Conservation (phyloP, 1,140 invertebrate genomes). For the Aphidius ervi region DNA sequence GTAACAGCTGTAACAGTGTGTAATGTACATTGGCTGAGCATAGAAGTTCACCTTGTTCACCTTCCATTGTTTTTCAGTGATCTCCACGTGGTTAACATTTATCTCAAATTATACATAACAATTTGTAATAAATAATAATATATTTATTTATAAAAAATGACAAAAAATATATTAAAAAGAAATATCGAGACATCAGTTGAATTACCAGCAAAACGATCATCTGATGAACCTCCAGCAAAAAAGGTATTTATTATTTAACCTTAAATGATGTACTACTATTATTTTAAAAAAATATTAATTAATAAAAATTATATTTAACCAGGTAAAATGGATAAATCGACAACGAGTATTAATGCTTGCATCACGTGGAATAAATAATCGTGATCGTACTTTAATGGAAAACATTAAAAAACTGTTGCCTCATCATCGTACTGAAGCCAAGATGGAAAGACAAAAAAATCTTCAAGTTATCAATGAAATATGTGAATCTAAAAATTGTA, state of each 20-base stretch:
- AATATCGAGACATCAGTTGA: too few relatives aligned
- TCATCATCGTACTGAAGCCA: constrained; percentile 87
- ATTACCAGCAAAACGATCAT: constrained; percentile 38
- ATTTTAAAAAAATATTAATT: neutral
- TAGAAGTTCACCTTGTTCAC: too few relatives aligned
- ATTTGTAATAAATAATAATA: too few relatives aligned
- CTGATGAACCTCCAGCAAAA: constrained; percentile 49
- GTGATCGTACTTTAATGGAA: constrained; percentile 92
- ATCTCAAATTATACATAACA: too few relatives aligned
- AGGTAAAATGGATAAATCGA: constrained; percentile 89
- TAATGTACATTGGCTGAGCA: too few relatives aligned
- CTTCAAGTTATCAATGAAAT: constrained; percentile 77
- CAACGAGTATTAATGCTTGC: constrained; percentile 88
- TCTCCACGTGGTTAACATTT: too few relatives aligned
- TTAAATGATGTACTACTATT: neutral
- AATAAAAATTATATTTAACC: constrained; percentile 8
- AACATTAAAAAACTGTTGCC: constrained; percentile 90
- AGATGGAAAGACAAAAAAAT: constrained; percentile 76
- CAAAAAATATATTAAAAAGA: too few relatives aligned
- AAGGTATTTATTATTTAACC: constrained; percentile 39
- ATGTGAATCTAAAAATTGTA: constrained; percentile 95
- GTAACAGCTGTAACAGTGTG: too few relatives aligned
- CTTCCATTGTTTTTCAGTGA: too few relatives aligned
- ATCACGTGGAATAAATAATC: constrained; percentile 83
- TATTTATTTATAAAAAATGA: too few relatives aligned